A percentile compares a stretch with the other conserved stretches of the same genome.
Evolutionary conservation across 2,797 vertebrate species (phyloP).

Genomic region (Gouania willdenowi): DNA sequence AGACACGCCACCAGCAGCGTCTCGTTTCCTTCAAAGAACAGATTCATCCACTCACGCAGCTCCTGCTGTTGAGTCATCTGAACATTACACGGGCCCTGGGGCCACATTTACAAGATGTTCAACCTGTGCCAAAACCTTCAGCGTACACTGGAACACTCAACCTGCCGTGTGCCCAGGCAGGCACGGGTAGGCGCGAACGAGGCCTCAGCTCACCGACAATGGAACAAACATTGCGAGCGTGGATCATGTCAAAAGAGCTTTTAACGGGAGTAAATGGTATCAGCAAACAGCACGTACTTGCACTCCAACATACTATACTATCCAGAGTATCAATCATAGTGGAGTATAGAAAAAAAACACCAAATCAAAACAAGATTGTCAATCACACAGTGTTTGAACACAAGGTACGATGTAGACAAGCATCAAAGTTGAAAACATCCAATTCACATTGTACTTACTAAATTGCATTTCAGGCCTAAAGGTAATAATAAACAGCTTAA

Average conservation of each 20-base stretch:
- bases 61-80: conserved; percentile 42
- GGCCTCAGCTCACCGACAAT: conserved; percentile 40
- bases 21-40: conserved; percentile 20
- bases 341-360: conserved; percentile 22
- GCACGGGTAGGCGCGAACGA: conserved; percentile 31
- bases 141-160: conserved; percentile 12
- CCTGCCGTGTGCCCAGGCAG: conserved; percentile 45
- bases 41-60: conserved; percentile 46
- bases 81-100: conserved; percentile 1
- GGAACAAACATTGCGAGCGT: conserved; percentile 32
- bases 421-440: too few species aligned
- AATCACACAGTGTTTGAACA: too few species aligned
- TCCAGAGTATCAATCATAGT: conserved; percentile 29
- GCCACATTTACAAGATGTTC: conserved; percentile 51
- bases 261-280: too few species aligned
- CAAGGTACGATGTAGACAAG: too few species aligned
- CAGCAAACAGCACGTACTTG: too few species aligned
- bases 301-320: conserved; percentile 26
- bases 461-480: too few species aligned
- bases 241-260: conserved; percentile 36
- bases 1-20: conserved; percentile 35
- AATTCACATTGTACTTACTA: too few species aligned
- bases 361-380: not conserved
- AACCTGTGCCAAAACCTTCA: conserved; percentile 42
- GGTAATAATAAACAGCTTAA: too few species aligned